These are phyloP conservation scores for Procapra przewalskii DNA, from an alignment of 2,113 vertebrate genomes.

Conservation along the genomic window DNA sequence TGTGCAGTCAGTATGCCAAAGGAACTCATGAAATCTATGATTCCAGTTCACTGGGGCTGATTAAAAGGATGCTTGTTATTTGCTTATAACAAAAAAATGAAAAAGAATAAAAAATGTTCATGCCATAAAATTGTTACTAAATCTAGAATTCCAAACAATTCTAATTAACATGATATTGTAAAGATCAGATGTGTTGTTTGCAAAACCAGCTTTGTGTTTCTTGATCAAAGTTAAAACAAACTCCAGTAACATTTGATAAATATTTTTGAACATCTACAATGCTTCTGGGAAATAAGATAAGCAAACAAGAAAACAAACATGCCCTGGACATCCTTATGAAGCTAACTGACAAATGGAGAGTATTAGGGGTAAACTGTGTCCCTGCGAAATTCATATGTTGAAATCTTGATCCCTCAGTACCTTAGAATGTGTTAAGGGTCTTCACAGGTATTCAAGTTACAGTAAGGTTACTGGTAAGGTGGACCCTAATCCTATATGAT, in stretches of 20 bases:
- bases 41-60: background rate
- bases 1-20: background rate
- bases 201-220: slow-evolving; percentile 22
- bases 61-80: background rate
- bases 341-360: background rate
- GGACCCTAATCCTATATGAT: background rate
- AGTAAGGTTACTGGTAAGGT: background rate
- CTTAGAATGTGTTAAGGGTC: background rate
- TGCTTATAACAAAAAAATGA: background rate
- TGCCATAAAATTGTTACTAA: background rate
- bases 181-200: slow-evolving; percentile 59
- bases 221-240: slow-evolving; percentile 26
- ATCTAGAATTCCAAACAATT: background rate
- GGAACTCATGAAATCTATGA: background rate
- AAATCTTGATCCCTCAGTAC: background rate
- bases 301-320: background rate
- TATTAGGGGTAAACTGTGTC: background rate
- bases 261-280: background rate
- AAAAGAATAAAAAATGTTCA: background rate
- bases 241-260: slow-evolving; percentile 62
- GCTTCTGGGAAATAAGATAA: background rate
- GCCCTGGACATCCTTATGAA: background rate
- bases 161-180: background rate
- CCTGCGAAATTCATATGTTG: background rate
- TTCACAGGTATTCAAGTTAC: background rate